Evolutionary conservation across 2,113 vertebrate species (phyloP).

Genomic region (Austrofundulus limnaeus): DNA sequence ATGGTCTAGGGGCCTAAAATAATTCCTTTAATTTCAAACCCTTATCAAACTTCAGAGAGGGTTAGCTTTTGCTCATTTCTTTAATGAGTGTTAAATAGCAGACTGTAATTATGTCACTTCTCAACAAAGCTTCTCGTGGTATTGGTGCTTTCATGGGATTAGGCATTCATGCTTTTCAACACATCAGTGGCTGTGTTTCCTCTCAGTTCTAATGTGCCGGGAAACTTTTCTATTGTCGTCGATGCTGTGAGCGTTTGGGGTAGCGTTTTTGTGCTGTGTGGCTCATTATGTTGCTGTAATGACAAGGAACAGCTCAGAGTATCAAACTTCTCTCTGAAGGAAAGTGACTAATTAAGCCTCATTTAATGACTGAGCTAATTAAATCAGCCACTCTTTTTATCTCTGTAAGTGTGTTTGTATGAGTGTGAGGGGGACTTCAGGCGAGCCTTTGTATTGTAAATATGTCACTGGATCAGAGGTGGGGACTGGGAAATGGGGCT

Average conservation of each 20-base stretch:
- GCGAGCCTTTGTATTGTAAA: slow-evolving; percentile 73
- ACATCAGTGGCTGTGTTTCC: slow-evolving; percentile 43
- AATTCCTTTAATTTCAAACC: slow-evolving; percentile 52
- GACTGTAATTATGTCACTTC: slow-evolving; percentile 38
- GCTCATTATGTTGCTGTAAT: slow-evolving; percentile 73
- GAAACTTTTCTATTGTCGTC: slow-evolving; percentile 63
- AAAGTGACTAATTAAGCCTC: slow-evolving; percentile 79
- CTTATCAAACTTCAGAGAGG: slow-evolving; percentile 43
- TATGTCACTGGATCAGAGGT: slow-evolving; percentile 60
- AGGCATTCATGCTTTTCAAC: slow-evolving; percentile 34
- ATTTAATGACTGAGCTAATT: slow-evolving; percentile 79
- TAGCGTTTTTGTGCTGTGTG: slow-evolving; percentile 53
- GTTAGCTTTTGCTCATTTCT: slow-evolving; percentile 23
- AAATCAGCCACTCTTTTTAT: slow-evolving; percentile 72
- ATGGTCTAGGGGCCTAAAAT: slow-evolving; percentile 39
- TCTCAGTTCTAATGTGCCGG: slow-evolving; percentile 10
- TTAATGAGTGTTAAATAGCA: slow-evolving; percentile 34
- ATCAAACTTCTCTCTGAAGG: slow-evolving; percentile 65
- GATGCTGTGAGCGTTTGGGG: slow-evolving; percentile 38
- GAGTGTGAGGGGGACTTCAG: slow-evolving; percentile 58
- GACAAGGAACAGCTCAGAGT: slow-evolving; percentile 72
- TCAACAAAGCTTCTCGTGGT: slow-evolving; percentile 22
- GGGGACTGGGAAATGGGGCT: neutral
- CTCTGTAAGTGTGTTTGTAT: slow-evolving; percentile 54
- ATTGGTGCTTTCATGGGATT: slow-evolving; percentile 16